Base-by-base conservation (phyloP, 1,140 invertebrate genomes). In the Homalodisca vitripennis region DNA sequence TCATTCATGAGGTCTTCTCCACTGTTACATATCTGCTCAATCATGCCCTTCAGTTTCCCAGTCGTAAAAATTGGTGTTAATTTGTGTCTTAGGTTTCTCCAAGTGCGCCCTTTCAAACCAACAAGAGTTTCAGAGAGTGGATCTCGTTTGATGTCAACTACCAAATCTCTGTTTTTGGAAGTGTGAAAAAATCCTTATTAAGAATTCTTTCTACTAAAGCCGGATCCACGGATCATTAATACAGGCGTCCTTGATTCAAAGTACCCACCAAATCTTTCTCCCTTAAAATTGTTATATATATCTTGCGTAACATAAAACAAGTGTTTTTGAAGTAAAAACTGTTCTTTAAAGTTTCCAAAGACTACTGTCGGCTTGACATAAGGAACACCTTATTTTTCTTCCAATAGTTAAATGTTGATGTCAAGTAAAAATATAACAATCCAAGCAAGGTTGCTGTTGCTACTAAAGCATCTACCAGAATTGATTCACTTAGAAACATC, bases 21-120 rank as follows among this genome's bases (percentile, higher is more conserved):
- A 53, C 79, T 78, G 41, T 82, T 77, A 14, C 80, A 75, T 1
- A 85, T 73, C 0, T 82, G 77, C 1, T 71, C 70, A 12, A 85
- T 84, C 82, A 87, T 85, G 0, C 72, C 74, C 72, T 84, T 86
- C 13, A 87, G 76, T 76, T 86, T 86, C 1, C 80, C 81, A 0
- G 84, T 79, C 0, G 84, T 84, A 70, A 88, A 87, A 2, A 82
- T 80, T 0, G 86, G 85, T 0, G 82, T 81, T 2, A 88, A 64
- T 67, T 84, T 84, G 0, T 75, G 72, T 34, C 85, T 77, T 0
- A 87, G 63, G 41, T 75, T 77, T 55, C 78, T 81, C 86, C 85
- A 88, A 70, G 80, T 73, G 22, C 81, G 76, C 0, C 78, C 79
- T 22, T 73, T 72, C 22, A 84, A 69, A 1, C 78, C 78, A 70